These are phyloP conservation scores for Melanerpes aurifrons DNA, from an alignment of 2,113 vertebrate species.

Conservation along the genomic window DNA sequence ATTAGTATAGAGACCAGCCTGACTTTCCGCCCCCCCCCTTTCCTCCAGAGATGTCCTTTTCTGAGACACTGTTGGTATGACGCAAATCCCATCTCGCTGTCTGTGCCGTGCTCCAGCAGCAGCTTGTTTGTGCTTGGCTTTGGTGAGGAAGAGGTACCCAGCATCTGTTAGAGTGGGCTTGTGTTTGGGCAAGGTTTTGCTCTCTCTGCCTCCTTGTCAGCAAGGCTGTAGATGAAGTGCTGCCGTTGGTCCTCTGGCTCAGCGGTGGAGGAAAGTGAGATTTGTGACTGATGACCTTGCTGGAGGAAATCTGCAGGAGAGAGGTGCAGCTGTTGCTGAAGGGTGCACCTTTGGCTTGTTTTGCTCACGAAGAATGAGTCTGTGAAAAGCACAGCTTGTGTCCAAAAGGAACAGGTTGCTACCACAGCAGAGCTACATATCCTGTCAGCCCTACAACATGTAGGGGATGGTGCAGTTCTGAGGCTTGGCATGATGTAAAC, in stretches of 20 bases:
- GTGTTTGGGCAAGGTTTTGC: background rate
- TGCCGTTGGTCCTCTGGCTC: background rate
- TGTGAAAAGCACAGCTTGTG: background rate
- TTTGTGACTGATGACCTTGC: background rate
- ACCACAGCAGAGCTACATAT: fast-evolving
- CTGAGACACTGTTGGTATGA: background rate
- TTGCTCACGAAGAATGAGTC: fast-evolving
- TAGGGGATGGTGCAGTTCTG: background rate
- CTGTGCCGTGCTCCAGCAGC: background rate
- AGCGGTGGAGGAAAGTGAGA: background rate
- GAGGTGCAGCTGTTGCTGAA: background rate
- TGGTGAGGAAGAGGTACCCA: background rate
- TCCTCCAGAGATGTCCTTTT: background rate
- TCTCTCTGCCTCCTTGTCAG: background rate
- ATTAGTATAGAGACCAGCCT: background rate
- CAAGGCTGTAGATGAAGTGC: background rate
- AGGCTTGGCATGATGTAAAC: background rate
- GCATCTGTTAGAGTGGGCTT: background rate
- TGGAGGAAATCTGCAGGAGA: background rate
- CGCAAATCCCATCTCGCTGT: background rate
- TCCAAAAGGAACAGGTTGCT: background rate
- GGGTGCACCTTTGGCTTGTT: background rate
- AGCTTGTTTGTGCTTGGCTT: slow-evolving; percentile 6
- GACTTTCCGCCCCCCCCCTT: background rate
- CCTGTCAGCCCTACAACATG: background rate